phyloP scores from a whole-genome alignment of 2,888 invertebrate genomes.

The Cerastis leucographa region DNA sequence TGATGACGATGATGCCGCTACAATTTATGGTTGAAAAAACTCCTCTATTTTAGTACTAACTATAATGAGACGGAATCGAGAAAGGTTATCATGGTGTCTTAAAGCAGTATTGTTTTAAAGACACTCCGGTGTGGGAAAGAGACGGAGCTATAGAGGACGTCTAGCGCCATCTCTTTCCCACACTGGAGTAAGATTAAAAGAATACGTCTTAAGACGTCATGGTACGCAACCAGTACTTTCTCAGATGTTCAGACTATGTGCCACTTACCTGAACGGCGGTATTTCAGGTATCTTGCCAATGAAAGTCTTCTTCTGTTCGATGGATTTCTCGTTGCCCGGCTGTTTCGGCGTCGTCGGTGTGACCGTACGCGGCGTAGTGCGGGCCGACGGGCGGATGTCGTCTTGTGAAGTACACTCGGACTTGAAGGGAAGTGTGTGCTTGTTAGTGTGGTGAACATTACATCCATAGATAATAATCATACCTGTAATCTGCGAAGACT shows the following conservation, averaged over 20 bases:
- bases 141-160: too few relatives aligned
- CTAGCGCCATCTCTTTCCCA: too few relatives aligned
- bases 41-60: not conserved
- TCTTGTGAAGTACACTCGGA: slow-evolving; percentile 85
- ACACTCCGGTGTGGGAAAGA: too few relatives aligned
- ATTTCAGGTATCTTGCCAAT: slow-evolving; percentile 89
- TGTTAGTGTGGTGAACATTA: not conserved
- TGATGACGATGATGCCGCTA: too few relatives aligned
- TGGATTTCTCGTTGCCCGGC: slow-evolving; percentile 49
- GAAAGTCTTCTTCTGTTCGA: slow-evolving; percentile 80
- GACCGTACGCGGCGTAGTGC: slow-evolving; percentile 75
- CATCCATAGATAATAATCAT: too few relatives aligned
- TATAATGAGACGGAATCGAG: not conserved
- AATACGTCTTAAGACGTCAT: too few relatives aligned
- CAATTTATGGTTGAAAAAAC: too few relatives aligned
- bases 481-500: too few relatives aligned
- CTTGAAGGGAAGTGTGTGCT: slow-evolving; percentile 63
- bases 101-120: too few relatives aligned
- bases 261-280: slow-evolving; percentile 86
- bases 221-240: not conserved
- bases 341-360: slow-evolving; percentile 84
- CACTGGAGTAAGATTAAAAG: too few relatives aligned
- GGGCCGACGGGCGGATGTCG: slow-evolving; percentile 78
- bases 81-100: too few relatives aligned
- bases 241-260: not conserved